phyloP scores from a whole-genome alignment of 2,113 vertebrate species.

The Scopus umbretta region DNA sequence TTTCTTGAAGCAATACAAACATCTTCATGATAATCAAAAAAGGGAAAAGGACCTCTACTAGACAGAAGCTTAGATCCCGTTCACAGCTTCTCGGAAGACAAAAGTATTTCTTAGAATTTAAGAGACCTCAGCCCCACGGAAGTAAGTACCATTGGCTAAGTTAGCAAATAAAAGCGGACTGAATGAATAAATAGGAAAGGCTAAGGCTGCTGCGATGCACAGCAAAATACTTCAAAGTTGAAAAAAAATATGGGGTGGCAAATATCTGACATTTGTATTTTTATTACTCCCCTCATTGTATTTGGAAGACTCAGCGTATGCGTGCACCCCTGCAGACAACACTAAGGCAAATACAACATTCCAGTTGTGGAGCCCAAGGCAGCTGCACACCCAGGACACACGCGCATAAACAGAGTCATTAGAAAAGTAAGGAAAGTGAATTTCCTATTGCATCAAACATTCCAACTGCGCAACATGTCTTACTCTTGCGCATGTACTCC shows the following conservation, averaged over 20 bases:
- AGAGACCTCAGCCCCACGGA: neutral
- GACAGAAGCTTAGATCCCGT: neutral
- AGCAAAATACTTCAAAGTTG: neutral
- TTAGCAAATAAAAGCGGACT: neutral
- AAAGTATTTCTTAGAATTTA: neutral
- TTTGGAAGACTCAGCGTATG: neutral
- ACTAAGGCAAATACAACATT: neutral
- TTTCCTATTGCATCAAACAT: slow-evolving; percentile 10
- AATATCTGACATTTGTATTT: neutral
- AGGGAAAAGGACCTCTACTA: neutral
- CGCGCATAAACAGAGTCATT: neutral
- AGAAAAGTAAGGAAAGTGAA: too few species aligned
- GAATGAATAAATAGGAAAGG: neutral
- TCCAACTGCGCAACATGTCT: neutral
- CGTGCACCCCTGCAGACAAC: neutral
- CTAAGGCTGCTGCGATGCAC: neutral
- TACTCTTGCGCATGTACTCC: neutral
- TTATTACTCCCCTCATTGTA: neutral
- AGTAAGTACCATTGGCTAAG: neutral
- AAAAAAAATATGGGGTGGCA: neutral
- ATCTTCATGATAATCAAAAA: neutral
- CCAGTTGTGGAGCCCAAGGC: neutral
- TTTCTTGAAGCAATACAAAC: neutral
- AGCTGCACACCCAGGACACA: neutral
- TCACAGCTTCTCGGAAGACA: neutral